A percentile compares a stretch with the other conserved stretches of the same genome.
phyloP scores from a whole-genome alignment of 2,888 invertebrate genomes.

The Leptopilina drosophilae region DNA sequence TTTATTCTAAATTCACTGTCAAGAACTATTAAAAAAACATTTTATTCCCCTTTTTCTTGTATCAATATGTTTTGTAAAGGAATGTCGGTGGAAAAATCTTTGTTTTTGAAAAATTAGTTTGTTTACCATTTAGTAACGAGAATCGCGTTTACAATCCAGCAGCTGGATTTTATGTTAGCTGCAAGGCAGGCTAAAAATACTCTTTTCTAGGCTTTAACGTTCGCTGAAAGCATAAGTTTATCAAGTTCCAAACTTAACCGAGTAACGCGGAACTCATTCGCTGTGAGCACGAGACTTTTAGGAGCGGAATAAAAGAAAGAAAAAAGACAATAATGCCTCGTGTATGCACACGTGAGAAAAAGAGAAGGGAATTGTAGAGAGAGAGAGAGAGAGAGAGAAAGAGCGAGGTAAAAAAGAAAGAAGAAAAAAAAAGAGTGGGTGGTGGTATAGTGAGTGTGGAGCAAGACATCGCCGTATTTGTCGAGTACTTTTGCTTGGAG shows the following conservation, averaged over 20 bases:
- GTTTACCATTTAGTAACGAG: background rate
- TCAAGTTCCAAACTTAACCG: slow-evolving; percentile 58
- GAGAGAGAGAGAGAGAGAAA: slow-evolving; percentile 42
- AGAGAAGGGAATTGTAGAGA: slow-evolving; percentile 40
- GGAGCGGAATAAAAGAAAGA: background rate
- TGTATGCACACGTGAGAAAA: slow-evolving; percentile 39
- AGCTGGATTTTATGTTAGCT: slow-evolving; percentile 37
- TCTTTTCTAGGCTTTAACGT: slow-evolving; percentile 47
- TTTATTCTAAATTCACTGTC: no score
- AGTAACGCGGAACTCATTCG: slow-evolving; percentile 56
- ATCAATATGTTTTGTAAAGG: no score
- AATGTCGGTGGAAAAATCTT: no score
- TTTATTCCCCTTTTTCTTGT: no score
- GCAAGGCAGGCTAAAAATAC: slow-evolving; percentile 56
- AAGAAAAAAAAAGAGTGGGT: slow-evolving; percentile 36
- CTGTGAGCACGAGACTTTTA: slow-evolving; percentile 41
- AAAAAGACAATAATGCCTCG: background rate
- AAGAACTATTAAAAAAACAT: no score
- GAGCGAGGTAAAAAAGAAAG: slow-evolving; percentile 20
- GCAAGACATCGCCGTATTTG: slow-evolving; percentile 51
- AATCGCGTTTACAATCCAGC: slow-evolving; percentile 15
- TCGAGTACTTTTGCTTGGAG: slow-evolving; percentile 57
- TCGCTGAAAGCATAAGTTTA: slow-evolving; percentile 54
- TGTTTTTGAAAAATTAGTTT: no score
- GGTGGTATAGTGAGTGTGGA: slow-evolving; percentile 6